Percentiles rank a stretch among this genome's conserved stretches.
phyloP scores from a whole-genome alignment of 92 coral and sea anemone species.

The Phymanthus crucifer region DNA sequence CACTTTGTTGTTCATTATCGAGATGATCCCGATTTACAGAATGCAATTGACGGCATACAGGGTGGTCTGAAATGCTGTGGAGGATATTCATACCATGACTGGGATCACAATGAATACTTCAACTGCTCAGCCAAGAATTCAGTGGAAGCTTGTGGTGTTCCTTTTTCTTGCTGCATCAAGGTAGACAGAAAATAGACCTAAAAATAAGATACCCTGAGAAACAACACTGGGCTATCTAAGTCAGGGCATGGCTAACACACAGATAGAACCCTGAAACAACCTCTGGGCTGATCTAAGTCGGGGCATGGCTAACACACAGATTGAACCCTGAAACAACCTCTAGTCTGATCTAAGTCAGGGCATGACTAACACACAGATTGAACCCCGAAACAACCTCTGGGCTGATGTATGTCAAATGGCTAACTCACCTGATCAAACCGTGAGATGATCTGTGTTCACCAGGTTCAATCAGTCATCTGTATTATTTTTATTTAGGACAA shows the following conservation, averaged over 20 bases:
- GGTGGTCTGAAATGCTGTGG: constrained; percentile 84
- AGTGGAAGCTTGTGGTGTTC: constrained; percentile 96
- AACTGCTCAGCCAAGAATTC: constrained; percentile 69
- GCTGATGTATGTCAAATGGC: no score
- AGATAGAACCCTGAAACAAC: no score
- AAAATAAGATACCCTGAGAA: no score
- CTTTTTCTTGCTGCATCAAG: constrained; percentile 81
- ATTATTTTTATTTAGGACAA: constrained; percentile 49
- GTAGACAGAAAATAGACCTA: constrained; percentile 24
- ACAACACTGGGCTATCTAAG: no score
- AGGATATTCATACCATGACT: constrained; percentile 88
- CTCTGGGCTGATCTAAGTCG: no score
- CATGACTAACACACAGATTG: no score
- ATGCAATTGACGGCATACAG: constrained; percentile 84
- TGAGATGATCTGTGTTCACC: no score
- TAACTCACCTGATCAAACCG: no score
- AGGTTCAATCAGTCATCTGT: background rate
- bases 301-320: no score
- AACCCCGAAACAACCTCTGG: no score
- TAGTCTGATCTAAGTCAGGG: background rate
- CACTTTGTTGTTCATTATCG: constrained; percentile 73
- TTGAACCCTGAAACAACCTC: no score
- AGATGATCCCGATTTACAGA: constrained; percentile 88
- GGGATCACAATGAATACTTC: constrained; percentile 78
- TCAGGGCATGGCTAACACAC: no score